phyloP scores from a whole-genome alignment of 2,113 vertebrate genomes.

The Ammodytes marinus region DNA sequence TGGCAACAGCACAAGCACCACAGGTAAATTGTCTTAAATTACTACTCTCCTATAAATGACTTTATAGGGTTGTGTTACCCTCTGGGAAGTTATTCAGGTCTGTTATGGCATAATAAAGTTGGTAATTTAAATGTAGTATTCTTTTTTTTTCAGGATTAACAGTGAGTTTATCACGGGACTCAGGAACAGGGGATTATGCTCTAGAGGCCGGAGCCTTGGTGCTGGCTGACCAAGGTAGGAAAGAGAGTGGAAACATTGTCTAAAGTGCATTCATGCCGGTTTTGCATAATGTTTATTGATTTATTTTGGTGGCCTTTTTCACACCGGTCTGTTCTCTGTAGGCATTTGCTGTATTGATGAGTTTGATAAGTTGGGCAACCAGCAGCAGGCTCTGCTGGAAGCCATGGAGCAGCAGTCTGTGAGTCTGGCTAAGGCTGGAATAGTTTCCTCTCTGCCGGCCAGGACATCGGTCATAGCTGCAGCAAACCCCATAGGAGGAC shows the following conservation, averaged over 20 bases:
- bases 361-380: constrained; percentile 98
- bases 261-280: background rate
- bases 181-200: constrained; percentile 93
- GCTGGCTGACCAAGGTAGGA: constrained; percentile 95
- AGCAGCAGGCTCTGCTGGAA: constrained; percentile 96
- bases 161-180: constrained; percentile 93
- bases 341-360: constrained; percentile 99
- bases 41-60: background rate
- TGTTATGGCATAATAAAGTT: background rate
- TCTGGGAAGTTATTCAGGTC: background rate
- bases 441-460: constrained; percentile 95
- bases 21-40: constrained; percentile 68
- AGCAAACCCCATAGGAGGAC: constrained; percentile 95
- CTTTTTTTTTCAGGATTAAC: constrained; percentile 87
- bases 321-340: constrained; percentile 64
- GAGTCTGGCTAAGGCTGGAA: constrained; percentile 97
- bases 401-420: constrained; percentile 99
- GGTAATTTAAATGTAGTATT: background rate
- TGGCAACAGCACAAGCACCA: constrained; percentile 96
- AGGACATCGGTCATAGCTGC: constrained; percentile 95
- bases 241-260: background rate
- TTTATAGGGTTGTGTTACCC: background rate
- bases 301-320: background rate
- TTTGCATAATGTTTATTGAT: background rate
- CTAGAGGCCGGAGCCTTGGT: constrained; percentile 97